Evolutionary conservation across 2,113 vertebrate species (phyloP).

Genomic region (Monarcha castaneiventris): DNA sequence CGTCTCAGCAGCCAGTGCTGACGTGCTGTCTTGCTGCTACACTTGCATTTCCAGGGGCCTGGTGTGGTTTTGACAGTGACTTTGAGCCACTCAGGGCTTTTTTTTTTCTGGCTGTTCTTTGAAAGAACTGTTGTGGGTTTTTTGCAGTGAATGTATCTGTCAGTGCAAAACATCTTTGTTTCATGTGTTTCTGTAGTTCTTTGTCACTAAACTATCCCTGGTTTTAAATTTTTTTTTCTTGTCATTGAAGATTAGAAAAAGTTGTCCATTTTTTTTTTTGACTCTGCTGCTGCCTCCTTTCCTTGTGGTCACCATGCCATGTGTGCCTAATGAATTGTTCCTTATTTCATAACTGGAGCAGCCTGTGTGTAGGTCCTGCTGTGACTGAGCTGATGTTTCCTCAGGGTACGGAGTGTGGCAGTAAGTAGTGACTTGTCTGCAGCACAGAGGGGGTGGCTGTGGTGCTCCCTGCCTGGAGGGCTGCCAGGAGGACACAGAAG

Average conservation of each 20-base stretch:
- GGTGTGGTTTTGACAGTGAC: background rate
- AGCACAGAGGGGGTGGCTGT: background rate
- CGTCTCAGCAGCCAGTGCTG: background rate
- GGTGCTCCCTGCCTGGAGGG: background rate
- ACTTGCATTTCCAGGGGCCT: background rate
- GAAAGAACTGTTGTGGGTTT: background rate
- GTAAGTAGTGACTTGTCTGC: background rate
- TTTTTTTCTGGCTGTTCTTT: background rate
- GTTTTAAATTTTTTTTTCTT: background rate
- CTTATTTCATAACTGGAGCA: background rate
- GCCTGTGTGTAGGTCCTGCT: background rate
- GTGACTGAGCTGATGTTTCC: background rate
- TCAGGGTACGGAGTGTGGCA: background rate
- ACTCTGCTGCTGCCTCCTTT: background rate
- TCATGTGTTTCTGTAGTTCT: background rate
- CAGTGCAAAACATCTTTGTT: background rate
- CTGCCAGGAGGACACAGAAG: background rate
- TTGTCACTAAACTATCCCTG: background rate
- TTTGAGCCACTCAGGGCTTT: background rate
- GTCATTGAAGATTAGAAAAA: fast-evolving
- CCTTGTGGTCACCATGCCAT: background rate
- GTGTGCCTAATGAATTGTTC: background rate
- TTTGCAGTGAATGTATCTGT: background rate
- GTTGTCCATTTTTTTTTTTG: background rate
- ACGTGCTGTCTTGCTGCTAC: background rate